Conservation (phyloP, 53 echinoderm and acorn worm genomes). For the Astropecten irregularis region DNA sequence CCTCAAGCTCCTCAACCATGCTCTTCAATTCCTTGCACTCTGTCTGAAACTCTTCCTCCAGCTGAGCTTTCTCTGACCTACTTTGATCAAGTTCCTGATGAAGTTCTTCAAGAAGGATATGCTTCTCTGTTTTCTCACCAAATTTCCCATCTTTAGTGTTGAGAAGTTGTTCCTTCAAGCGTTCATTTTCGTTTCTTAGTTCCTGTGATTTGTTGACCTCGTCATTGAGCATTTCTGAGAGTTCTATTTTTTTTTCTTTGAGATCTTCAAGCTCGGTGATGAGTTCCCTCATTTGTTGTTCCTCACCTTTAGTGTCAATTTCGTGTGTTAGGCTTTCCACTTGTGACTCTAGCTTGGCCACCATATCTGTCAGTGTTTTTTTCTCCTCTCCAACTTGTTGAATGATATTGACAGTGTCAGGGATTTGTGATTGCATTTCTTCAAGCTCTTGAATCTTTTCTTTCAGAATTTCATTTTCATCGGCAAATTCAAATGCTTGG, state of each 20-base stretch:
- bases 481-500: constrained; percentile 18
- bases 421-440: constrained; percentile 57
- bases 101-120: not conserved
- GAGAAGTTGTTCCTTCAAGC: not conserved
- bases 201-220: constrained; percentile 35
- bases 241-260: constrained; percentile 48
- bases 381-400: constrained; percentile 44
- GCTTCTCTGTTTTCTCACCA: not conserved
- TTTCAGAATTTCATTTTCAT: constrained; percentile 49
- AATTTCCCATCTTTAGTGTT: not conserved
- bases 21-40: constrained; percentile 16
- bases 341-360: not conserved
- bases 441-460: constrained; percentile 37
- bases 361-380: not conserved
- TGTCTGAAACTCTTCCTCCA: constrained; percentile 39
- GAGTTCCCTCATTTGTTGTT: constrained; percentile 14
- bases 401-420: constrained; percentile 15
- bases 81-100: constrained; percentile 11
- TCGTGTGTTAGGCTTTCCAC: not conserved
- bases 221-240: constrained; percentile 1
- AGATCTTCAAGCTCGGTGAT: constrained; percentile 24
- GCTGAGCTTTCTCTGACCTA: constrained; percentile 24
- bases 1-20: constrained; percentile 21
- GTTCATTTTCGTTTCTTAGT: constrained; percentile 6
- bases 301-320: not conserved